phyloP scores from a whole-genome alignment of 2,797 vertebrate genomes.

The Danio tinwini region DNA sequence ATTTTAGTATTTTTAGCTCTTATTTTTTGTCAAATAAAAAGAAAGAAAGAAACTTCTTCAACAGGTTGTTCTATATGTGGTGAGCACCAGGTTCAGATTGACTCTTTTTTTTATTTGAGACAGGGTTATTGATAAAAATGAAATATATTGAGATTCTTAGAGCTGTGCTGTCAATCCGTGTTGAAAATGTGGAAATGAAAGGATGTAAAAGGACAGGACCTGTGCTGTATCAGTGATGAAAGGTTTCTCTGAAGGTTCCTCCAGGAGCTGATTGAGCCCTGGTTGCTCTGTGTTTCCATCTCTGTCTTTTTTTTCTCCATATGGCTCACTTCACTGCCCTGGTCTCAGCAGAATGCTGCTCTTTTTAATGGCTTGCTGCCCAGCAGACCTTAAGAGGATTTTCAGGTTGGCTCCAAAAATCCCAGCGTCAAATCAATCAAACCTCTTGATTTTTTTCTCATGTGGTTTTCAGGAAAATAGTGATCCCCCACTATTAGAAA shows the following conservation, averaged over 20 bases:
- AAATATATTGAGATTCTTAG: constrained; percentile 1
- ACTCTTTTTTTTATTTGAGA: background rate
- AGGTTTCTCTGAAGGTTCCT: constrained; percentile 2
- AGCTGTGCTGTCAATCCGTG: background rate
- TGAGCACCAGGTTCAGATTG: background rate
- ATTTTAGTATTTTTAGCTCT: no score
- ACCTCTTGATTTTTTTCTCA: background rate
- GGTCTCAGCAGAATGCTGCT: background rate
- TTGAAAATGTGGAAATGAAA: constrained; percentile 16
- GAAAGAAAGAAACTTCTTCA: background rate
- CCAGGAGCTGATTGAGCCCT: constrained; percentile 10
- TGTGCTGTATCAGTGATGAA: constrained; percentile 22
- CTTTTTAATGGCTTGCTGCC: constrained; percentile 1
- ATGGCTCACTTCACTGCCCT: constrained; percentile 2
- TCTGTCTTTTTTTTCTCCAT: background rate
- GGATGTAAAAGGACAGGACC: constrained; percentile 5
- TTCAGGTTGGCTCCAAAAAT: constrained; percentile 1
- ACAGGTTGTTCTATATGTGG: constrained; percentile 7
- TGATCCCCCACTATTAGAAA: background rate
- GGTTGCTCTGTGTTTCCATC: background rate
- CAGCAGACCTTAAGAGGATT: background rate
- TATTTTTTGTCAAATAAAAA: no score
- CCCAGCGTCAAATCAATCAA: background rate
- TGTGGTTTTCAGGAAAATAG: constrained; percentile 6
- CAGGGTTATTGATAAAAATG: background rate